Evolutionary conservation across 2,888 invertebrate species (phyloP).

Genomic region (Nemotelus pantherinus): DNA sequence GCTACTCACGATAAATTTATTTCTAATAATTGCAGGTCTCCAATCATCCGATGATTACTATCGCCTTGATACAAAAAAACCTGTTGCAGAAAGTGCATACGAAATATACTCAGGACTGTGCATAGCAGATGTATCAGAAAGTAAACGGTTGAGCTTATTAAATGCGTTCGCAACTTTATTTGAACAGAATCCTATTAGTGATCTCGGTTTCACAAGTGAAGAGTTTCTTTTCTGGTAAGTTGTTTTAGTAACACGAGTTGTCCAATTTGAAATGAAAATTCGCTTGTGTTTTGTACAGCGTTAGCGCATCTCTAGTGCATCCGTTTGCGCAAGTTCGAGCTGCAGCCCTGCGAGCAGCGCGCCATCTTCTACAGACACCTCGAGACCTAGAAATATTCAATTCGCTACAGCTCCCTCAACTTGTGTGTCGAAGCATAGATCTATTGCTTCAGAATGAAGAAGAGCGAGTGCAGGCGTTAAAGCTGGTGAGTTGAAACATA

Average conservation of each 20-base stretch:
- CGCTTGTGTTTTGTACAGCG: conserved; percentile 68
- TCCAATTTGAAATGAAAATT: conserved; percentile 52
- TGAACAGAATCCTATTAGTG: conserved; percentile 55
- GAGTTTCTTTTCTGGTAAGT: conserved; percentile 83
- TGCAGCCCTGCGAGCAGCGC: conserved; percentile 85
- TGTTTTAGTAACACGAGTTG: conserved; percentile 36
- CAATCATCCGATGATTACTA: conserved; percentile 70
- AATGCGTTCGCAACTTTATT: conserved; percentile 86
- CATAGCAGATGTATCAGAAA: conserved; percentile 71
- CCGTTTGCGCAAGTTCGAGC: conserved; percentile 91
- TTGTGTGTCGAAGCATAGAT: conserved; percentile 88
- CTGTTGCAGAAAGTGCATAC: conserved; percentile 72
- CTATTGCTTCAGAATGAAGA: conserved; percentile 89
- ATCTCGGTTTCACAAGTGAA: conserved; percentile 77
- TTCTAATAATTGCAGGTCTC: conserved; percentile 6
- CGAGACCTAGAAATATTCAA: conserved; percentile 83
- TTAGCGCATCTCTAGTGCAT: conserved; percentile 85
- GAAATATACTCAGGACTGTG: conserved; percentile 73
- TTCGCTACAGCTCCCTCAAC: conserved; percentile 82
- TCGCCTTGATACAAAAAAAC: conserved; percentile 70
- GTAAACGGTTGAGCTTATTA: conserved; percentile 83
- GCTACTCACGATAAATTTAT: too few relatives aligned
- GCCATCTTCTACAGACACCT: conserved; percentile 82
- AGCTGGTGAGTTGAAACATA: conserved; percentile 70
- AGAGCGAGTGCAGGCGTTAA: conserved; percentile 90